phyloP scores from a whole-genome alignment of 92 coral and sea anemone genomes.

The Porites evermanni region DNA sequence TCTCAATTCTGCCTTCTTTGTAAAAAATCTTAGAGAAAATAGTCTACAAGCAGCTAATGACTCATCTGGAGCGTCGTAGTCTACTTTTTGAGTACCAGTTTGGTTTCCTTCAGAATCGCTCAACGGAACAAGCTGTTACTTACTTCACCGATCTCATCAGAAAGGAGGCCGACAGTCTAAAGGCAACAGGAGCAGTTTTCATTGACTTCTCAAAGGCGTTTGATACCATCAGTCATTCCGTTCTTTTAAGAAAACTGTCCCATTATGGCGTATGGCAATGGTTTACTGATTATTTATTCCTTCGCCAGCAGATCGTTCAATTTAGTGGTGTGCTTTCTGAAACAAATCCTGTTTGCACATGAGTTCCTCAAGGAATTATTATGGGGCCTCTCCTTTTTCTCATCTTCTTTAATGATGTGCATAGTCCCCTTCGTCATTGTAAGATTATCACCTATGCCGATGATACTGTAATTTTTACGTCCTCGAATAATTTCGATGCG shows the following conservation, averaged over 20 bases:
- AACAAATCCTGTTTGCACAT: background rate
- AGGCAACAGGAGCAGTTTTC: slow-evolving; percentile 39
- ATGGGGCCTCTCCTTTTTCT: slow-evolving; percentile 18
- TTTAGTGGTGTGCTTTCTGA: background rate
- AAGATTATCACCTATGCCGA: slow-evolving; percentile 46
- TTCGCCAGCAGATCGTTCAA: background rate
- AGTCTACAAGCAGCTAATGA: no score
- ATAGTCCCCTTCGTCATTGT: slow-evolving; percentile 40
- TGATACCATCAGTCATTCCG: no score
- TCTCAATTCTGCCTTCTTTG: no score
- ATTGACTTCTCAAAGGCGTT: no score
- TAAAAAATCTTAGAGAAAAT: no score
- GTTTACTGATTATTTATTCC: slow-evolving; percentile 24
- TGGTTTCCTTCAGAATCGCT: slow-evolving; percentile 44
- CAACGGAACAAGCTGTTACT: slow-evolving; percentile 37
- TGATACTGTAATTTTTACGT: slow-evolving; percentile 56
- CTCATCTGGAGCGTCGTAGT: no score
- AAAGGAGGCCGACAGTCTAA: slow-evolving; percentile 34
- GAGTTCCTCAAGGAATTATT: background rate
- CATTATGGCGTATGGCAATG: no score
- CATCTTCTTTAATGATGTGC: slow-evolving; percentile 29
- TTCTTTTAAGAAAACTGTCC: no score
- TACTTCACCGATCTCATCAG: slow-evolving; percentile 16
- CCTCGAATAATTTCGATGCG: slow-evolving; percentile 38
- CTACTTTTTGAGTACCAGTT: slow-evolving; percentile 5